phyloP scores from a whole-genome alignment of 2,888 invertebrate species.

The Psylliodes chrysocephalus region DNA sequence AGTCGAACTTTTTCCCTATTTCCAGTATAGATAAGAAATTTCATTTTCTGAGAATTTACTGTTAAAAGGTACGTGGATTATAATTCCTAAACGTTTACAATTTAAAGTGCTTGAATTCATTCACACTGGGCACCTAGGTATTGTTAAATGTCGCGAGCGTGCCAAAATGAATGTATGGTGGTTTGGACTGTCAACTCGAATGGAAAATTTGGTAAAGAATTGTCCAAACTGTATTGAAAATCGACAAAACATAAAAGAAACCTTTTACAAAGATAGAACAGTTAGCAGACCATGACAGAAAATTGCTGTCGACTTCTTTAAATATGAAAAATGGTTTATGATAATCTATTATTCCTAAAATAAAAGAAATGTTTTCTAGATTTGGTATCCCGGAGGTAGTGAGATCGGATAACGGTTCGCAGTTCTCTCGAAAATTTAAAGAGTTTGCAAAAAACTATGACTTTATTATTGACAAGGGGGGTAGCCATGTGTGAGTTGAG shows the following conservation, averaged over 20 bases:
- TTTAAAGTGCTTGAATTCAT: not conserved
- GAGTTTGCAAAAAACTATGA: conserved; percentile 30
- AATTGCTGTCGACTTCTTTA: conserved; percentile 36
- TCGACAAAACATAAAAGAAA: conserved; percentile 37
- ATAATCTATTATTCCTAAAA: conserved; percentile 39
- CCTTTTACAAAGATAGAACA: too few species aligned
- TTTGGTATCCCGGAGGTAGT: conserved; percentile 47
- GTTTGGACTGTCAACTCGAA: too few species aligned
- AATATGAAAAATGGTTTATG: conserved; percentile 26
- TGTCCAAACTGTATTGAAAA: conserved; percentile 41
- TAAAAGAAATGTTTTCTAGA: conserved; percentile 44
- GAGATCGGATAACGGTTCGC: conserved; percentile 47
- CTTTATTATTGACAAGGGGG: too few species aligned
- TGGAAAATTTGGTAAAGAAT: conserved; percentile 40
- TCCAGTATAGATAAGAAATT: conserved; percentile 11
- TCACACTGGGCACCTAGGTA: not conserved
- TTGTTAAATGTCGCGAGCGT: conserved; percentile 40
- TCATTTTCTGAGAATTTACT: not conserved
- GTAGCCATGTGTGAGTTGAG: too few species aligned
- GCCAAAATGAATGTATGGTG: too few species aligned
- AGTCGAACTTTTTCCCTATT: conserved; percentile 12
- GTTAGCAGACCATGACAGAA: conserved; percentile 43
- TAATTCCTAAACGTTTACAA: not conserved
- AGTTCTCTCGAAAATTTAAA: conserved; percentile 43
- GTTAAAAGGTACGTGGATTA: conserved; percentile 5